phyloP scores from a whole-genome alignment of 2,113 vertebrate species.

The Sakesphorus luctuosus region DNA sequence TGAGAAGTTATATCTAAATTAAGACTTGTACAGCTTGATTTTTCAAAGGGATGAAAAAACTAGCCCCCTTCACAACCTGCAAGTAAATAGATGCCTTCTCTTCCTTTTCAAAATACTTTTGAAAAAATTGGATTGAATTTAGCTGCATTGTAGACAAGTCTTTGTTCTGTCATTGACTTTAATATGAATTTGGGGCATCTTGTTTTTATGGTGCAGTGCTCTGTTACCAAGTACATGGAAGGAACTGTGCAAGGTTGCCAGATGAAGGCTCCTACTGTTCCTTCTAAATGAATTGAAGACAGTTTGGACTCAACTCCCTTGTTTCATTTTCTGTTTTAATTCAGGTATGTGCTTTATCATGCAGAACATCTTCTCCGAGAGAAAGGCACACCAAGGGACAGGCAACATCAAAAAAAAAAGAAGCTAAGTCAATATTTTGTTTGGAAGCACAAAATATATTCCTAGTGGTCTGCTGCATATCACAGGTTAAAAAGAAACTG shows the following conservation, averaged over 20 bases:
- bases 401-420: constrained; percentile 68
- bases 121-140: background rate
- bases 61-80: background rate
- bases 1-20: background rate
- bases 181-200: background rate
- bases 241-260: background rate
- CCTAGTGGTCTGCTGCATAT: background rate
- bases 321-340: constrained; percentile 36
- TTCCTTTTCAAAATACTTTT: background rate
- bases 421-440: constrained; percentile 39
- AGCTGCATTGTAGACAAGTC: background rate
- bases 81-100: background rate
- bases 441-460: background rate
- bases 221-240: background rate
- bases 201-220: background rate
- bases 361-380: constrained; percentile 72
- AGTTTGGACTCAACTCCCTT: background rate
- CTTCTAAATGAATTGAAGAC: background rate
- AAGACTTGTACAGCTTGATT: background rate
- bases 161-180: background rate
- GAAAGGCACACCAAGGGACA: constrained; percentile 57
- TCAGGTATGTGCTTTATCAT: constrained; percentile 78
- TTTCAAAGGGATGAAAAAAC: background rate
- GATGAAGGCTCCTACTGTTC: background rate
- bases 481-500: background rate